Percentiles rank a stretch among this genome's conserved stretches.
phyloP scores from a whole-genome alignment of 2,888 invertebrate genomes.

The Pristionchus exspectatus region DNA sequence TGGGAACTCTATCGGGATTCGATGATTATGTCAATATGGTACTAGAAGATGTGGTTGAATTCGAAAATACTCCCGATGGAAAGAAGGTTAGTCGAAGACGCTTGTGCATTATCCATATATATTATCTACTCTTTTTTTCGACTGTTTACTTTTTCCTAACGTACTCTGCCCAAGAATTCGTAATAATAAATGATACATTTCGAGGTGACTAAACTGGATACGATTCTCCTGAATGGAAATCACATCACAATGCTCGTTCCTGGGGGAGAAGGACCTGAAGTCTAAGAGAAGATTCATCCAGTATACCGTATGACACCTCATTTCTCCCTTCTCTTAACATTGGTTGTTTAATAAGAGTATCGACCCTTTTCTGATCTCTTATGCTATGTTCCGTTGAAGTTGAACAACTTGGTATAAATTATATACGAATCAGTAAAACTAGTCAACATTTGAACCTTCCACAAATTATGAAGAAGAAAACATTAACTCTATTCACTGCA shows the following conservation, averaged over 20 bases:
- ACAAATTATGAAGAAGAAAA: background rate
- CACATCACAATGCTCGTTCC: constrained; percentile 92
- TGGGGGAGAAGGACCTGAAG: constrained; percentile 77
- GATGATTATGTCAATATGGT: constrained; percentile 78
- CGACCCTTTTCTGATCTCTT: background rate
- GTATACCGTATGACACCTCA: too few species aligned
- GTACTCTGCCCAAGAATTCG: background rate
- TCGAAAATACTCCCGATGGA: constrained; percentile 87
- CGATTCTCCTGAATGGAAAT: constrained; percentile 97
- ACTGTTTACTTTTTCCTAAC: background rate
- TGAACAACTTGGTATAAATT: background rate
- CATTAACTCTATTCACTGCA: background rate
- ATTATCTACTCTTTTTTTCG: background rate
- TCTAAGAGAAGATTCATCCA: constrained; percentile 60
- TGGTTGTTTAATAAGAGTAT: background rate
- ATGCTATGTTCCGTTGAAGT: background rate
- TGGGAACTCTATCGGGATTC: constrained; percentile 90
- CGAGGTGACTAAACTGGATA: constrained; percentile 88
- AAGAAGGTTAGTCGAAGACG: constrained; percentile 42
- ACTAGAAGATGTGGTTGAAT: constrained; percentile 76
- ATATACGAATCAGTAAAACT: background rate
- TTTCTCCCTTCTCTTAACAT: background rate
- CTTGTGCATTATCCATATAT: too few species aligned
- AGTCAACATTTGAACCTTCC: background rate
- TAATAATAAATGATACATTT: background rate